A percentile compares a stretch with the other conserved stretches of the same genome.
These are phyloP conservation scores for Helostoma temminkii DNA, from an alignment of 2,797 vertebrate genomes.

Conservation along the genomic window DNA sequence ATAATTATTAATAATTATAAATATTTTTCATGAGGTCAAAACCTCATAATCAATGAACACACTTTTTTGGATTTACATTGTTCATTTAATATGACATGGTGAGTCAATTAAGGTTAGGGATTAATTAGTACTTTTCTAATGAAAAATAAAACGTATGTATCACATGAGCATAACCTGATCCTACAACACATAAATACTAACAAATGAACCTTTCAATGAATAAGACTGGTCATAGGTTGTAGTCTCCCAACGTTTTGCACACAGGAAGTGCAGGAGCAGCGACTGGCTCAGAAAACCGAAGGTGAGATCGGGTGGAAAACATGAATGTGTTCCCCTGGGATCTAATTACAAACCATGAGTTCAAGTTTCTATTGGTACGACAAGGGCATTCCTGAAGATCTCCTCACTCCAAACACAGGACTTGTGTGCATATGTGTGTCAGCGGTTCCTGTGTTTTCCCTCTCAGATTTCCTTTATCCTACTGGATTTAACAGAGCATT, in stretches of 20 bases:
- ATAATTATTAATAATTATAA: no score
- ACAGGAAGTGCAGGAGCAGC: conserved; percentile 25
- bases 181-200: not conserved
- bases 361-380: conserved; percentile 53
- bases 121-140: not conserved
- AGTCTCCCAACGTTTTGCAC: conserved; percentile 28
- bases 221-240: not conserved
- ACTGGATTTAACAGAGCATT: conserved; percentile 45
- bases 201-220: conserved; percentile 3
- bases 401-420: conserved; percentile 30
- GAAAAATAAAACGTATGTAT: not conserved
- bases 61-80: not conserved
- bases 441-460: conserved; percentile 43
- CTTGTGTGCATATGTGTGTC: conserved; percentile 46
- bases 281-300: conserved; percentile 26
- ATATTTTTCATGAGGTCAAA: conserved; percentile 12
- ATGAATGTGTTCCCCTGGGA: conserved; percentile 56
- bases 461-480: conserved; percentile 45
- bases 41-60: not conserved
- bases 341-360: conserved; percentile 66
- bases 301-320: conserved; percentile 59
- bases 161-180: not conserved
- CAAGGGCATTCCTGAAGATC: conserved; percentile 56
- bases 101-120: not conserved
- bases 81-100: not conserved